Evolutionary conservation across 2,888 invertebrate species (phyloP).

Genomic region (Branchinecta sandiegonensis): DNA sequence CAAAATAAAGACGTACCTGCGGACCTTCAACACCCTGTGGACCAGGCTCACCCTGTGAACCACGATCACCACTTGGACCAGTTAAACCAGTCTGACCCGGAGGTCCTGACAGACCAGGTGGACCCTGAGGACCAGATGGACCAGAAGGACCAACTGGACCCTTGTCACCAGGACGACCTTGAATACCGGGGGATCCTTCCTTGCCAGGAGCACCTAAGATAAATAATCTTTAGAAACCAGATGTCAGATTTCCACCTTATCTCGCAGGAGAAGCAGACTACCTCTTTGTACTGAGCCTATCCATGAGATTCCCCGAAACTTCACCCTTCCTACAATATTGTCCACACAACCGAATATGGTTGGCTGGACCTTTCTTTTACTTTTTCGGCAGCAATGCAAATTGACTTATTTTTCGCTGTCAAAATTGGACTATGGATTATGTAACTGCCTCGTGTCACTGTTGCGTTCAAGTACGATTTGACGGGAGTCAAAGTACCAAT

Average conservation of each 20-base stretch:
- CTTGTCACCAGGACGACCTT: conserved; percentile 60
- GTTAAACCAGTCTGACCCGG: conserved; percentile 49
- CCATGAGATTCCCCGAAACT: conserved; percentile 24
- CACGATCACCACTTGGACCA: conserved; percentile 55
- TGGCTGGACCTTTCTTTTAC: too few relatives aligned
- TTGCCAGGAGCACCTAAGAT: conserved; percentile 43
- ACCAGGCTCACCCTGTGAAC: conserved; percentile 54
- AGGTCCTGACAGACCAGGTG: conserved; percentile 54
- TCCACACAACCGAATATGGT: too few relatives aligned
- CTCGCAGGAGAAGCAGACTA: too few relatives aligned
- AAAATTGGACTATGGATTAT: too few relatives aligned
- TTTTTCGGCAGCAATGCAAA: too few relatives aligned
- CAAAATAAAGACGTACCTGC: conserved; percentile 33
- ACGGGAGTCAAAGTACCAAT: too few relatives aligned
- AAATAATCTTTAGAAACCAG: background rate
- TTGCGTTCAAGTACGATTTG: too few relatives aligned
- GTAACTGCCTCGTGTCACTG: too few relatives aligned
- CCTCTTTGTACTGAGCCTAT: conserved; percentile 15
- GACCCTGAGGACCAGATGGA: conserved; percentile 47
- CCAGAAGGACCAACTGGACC: conserved; percentile 53
- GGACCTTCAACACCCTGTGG: conserved; percentile 60
- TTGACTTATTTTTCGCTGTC: too few relatives aligned
- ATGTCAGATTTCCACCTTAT: background rate
- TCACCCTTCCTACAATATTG: background rate
- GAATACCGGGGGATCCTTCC: conserved; percentile 52